Conservation (phyloP, 2,113 vertebrate species). For the Cricetomys ansorgei region DNA sequence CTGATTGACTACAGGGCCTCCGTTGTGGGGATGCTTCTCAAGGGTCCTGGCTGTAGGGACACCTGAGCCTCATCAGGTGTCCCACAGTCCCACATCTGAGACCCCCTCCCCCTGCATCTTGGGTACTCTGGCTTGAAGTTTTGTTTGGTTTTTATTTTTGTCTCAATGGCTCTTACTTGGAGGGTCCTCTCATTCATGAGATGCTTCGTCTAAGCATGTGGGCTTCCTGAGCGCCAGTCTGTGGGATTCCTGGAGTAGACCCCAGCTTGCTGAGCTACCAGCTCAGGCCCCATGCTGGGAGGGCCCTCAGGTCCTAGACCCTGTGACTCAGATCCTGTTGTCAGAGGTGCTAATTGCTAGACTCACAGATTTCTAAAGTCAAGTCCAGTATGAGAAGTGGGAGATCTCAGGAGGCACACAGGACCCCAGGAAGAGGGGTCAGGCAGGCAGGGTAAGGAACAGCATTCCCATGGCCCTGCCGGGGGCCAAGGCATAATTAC, state of each 20-base stretch:
- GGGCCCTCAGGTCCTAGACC: background rate
- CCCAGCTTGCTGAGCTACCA: background rate
- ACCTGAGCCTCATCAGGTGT: background rate
- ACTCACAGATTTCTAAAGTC: background rate
- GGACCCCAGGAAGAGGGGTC: background rate
- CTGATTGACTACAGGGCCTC: conserved; percentile 18
- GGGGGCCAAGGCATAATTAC: conserved; percentile 64
- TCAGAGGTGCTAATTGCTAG: background rate
- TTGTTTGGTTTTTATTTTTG: background rate
- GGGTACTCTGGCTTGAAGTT: background rate
- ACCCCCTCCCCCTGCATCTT: background rate
- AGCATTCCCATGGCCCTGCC: conserved; percentile 65
- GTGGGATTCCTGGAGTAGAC: background rate
- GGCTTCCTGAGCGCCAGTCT: background rate
- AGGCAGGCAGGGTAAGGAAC: conserved; percentile 44
- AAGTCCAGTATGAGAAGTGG: background rate
- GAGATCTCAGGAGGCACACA: background rate
- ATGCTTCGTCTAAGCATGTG: background rate
- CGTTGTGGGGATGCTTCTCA: background rate
- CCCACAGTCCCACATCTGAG: background rate
- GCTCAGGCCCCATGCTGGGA: background rate
- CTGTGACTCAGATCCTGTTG: background rate
- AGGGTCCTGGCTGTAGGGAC: background rate
- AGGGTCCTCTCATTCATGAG: background rate
- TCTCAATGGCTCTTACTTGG: background rate